These are phyloP conservation scores for Nyctibius bracteatus DNA, from an alignment of 2,113 vertebrate species.

Conservation along the genomic window DNA sequence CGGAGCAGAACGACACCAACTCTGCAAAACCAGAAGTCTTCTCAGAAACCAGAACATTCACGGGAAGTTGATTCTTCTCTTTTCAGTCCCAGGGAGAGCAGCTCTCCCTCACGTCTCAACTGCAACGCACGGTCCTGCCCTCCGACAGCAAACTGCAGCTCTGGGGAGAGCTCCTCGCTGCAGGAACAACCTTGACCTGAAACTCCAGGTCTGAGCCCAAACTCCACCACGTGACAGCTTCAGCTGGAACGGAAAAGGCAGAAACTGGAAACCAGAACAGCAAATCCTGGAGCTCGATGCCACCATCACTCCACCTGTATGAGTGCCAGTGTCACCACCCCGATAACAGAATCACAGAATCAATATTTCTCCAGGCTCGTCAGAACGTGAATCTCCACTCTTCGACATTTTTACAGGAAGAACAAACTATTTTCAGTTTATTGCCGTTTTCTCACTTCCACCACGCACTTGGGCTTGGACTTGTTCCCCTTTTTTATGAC, in stretches of 20 bases:
- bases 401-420: neutral
- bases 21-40: neutral
- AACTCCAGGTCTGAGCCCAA: neutral
- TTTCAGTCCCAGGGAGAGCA: neutral
- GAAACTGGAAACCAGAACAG: neutral
- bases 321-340: rapidly evolving
- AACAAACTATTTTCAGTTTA: neutral
- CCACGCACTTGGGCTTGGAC: neutral
- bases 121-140: neutral
- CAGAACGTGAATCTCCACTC: rapidly evolving
- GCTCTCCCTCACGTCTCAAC: rapidly evolving
- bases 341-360: too few relatives aligned
- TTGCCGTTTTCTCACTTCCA: neutral
- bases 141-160: neutral
- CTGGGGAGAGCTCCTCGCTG: neutral
- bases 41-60: neutral
- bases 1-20: rapidly evolving
- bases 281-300: neutral
- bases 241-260: neutral
- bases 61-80: neutral
- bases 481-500: neutral
- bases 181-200: neutral
- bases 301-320: neutral
- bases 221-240: rapidly evolving
- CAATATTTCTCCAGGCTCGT: rapidly evolving